Base-by-base conservation (phyloP, 2,113 vertebrate species). In the Choloepus hoffmanni region DNA sequence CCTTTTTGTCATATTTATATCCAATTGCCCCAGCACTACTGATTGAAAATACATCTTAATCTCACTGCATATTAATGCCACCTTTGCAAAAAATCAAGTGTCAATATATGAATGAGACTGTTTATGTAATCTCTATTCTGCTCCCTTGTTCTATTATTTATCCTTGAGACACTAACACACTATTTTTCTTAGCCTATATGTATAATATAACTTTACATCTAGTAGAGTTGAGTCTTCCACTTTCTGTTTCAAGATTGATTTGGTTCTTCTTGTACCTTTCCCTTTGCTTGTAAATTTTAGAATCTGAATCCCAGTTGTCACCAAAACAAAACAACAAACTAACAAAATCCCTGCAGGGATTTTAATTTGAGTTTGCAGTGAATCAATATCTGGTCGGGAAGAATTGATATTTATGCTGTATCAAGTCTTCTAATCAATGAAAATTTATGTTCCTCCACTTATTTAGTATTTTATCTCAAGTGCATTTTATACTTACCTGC, bases 331-430 rank as follows among this genome's bases (percentile, higher is more conserved):
- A 36, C 72, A 4, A 87, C 45, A 53, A 94, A 73, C 33, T 55
- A 89, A 58, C 45, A 90, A 58, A 86, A 1, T 62, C 15, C 12
- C 53, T 13, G 1, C 16, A 85, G 33, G 36, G 88, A 94, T 92
- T 94, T 88, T 92, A 92, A 92, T 72, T 62, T 90, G 87, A n/a
- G 26, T 68, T 92, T 94, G 15, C 36, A 77, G 12, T 62, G 23
- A 96, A 76, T 92, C 82, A 76, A 55, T 81, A 86, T 58, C 53
- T 78, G 55, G 77, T 78, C 72, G 79, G 74, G 33, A 89, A 95
- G 24, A 89, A 91, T 0, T 92, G 67, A 50, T 36, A 68, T 83
- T 60, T 95, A 58, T 45, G 74, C 6, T 63, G 70, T n/a, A 78
- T 8, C 63, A 50, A 87, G 18, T 79, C 72, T 95, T 92, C 85